phyloP scores from a whole-genome alignment of 2,113 vertebrate genomes.

The Colius striatus region DNA sequence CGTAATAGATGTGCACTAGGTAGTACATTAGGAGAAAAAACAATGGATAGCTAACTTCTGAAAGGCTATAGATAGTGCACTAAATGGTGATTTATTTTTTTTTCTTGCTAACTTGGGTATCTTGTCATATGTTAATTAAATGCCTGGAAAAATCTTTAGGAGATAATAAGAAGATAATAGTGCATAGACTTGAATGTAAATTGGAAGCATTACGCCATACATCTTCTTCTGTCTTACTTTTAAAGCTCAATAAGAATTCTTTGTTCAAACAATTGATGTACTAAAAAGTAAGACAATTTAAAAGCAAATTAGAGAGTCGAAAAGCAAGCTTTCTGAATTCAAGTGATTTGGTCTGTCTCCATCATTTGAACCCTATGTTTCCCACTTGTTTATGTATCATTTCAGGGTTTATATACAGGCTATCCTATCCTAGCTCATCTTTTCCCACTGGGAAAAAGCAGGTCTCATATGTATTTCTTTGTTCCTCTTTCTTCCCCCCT shows the following conservation, averaged over 20 bases:
- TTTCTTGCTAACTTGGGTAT: conserved; percentile 19
- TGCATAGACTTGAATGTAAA: conserved; percentile 56
- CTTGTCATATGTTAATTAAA: conserved; percentile 72
- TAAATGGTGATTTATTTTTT: conserved; percentile 44
- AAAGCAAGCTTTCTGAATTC: conserved; percentile 11
- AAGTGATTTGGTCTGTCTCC: neutral
- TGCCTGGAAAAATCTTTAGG: conserved; percentile 62
- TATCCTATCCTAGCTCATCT: neutral
- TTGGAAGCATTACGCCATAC: conserved; percentile 26
- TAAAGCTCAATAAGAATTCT: conserved; percentile 34
- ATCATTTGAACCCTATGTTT: neutral
- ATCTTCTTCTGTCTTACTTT: conserved; percentile 37
- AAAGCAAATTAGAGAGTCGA: conserved; percentile 36
- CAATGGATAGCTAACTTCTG: conserved; percentile 51
- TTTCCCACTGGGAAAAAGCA: neutral
- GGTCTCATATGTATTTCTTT: neutral
- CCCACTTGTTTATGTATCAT: neutral
- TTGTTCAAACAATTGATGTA: conserved; percentile 34
- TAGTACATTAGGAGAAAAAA: conserved; percentile 50
- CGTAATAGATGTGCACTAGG: conserved; percentile 26
- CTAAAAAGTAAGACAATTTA: conserved; percentile 46
- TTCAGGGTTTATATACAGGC: neutral
- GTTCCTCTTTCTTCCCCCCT: neutral
- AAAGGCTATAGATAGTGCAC: conserved; percentile 57
- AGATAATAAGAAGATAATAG: conserved; percentile 64